phyloP scores from a whole-genome alignment of 2,888 invertebrate genomes.

The Cryptocheilus praepositus region DNA sequence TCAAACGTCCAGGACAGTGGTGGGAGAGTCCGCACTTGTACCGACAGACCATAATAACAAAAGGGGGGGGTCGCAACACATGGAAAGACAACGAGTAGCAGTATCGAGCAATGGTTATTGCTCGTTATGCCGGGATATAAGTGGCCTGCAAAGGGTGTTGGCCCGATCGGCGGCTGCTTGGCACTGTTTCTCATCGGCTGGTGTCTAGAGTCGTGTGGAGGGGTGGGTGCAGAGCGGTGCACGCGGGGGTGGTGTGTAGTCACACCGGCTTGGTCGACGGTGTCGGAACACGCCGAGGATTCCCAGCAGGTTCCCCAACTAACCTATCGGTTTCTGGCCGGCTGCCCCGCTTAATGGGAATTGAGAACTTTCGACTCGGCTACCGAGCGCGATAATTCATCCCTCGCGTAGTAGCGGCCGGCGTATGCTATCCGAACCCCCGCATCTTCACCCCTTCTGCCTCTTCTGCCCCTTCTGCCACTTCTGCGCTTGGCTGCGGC shows the following conservation, averaged over 20 bases:
- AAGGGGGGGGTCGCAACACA: neutral
- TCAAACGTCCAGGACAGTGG: too few relatives aligned
- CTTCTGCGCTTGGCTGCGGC: neutral
- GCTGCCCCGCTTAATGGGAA: slow-evolving; percentile 71
- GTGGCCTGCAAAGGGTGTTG: slow-evolving; percentile 7
- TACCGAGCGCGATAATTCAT: slow-evolving; percentile 67
- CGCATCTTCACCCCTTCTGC: neutral
- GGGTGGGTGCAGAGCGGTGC: slow-evolving; percentile 2
- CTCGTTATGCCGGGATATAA: slow-evolving; percentile 12
- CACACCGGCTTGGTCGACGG: slow-evolving; percentile 41
- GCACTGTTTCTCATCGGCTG: slow-evolving; percentile 44
- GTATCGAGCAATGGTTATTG: slow-evolving; percentile 13
- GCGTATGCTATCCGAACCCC: slow-evolving; percentile 37
- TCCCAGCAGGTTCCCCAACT: slow-evolving; percentile 59
- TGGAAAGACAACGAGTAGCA: neutral
- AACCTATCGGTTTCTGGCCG: slow-evolving; percentile 71
- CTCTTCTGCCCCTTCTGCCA: too few relatives aligned
- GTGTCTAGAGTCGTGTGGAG: neutral
- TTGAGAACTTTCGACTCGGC: slow-evolving; percentile 69
- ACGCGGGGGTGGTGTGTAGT: slow-evolving; percentile 33
- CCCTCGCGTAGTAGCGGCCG: slow-evolving; percentile 46
- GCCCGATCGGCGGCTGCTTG: slow-evolving; percentile 39
- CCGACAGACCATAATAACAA: too few relatives aligned
- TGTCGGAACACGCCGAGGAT: slow-evolving; percentile 46
- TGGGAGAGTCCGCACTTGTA: too few relatives aligned